These are phyloP conservation scores for Arizona elegans DNA, from an alignment of 2,113 vertebrate genomes.

Conservation along the genomic window DNA sequence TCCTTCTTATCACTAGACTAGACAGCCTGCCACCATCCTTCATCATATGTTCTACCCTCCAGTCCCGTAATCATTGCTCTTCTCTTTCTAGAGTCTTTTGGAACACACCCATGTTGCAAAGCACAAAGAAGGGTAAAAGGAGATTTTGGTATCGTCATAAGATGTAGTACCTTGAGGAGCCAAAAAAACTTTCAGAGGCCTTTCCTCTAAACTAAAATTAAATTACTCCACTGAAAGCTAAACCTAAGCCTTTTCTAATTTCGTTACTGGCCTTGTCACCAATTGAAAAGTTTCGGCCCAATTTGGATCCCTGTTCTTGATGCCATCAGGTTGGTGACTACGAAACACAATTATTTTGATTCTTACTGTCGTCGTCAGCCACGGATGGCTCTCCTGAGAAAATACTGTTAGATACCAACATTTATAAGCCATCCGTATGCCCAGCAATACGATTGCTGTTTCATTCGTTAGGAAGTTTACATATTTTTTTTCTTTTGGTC, in stretches of 20 bases:
- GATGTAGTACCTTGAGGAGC: constrained; percentile 37
- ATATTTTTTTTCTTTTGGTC: neutral
- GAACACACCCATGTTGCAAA: neutral
- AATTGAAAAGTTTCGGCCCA: constrained; percentile 28
- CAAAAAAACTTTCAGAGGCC: constrained; percentile 55
- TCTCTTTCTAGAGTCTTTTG: neutral
- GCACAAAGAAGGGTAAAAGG: constrained; percentile 21
- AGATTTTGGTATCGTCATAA: constrained; percentile 20
- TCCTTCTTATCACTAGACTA: no score
- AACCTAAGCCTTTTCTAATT: neutral
- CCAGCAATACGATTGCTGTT: neutral
- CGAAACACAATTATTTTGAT: neutral
- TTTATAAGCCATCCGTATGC: constrained; percentile 36
- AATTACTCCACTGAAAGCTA: neutral
- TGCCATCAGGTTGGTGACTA: neutral
- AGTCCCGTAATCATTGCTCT: no score
- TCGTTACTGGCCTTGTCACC: constrained; percentile 44
- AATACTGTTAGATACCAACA: constrained; percentile 19
- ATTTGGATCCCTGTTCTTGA: constrained; percentile 24
- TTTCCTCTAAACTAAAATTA: constrained; percentile 19
- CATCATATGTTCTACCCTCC: no score
- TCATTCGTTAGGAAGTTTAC: constrained; percentile 16
- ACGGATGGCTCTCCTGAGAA: neutral
- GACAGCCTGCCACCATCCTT: no score
- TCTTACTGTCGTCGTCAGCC: neutral